A percentile compares a stretch with the other conserved stretches of the same genome.
phyloP scores from a whole-genome alignment of 64 coral and sea anemone species.

The Stichodactyla helianthus region DNA sequence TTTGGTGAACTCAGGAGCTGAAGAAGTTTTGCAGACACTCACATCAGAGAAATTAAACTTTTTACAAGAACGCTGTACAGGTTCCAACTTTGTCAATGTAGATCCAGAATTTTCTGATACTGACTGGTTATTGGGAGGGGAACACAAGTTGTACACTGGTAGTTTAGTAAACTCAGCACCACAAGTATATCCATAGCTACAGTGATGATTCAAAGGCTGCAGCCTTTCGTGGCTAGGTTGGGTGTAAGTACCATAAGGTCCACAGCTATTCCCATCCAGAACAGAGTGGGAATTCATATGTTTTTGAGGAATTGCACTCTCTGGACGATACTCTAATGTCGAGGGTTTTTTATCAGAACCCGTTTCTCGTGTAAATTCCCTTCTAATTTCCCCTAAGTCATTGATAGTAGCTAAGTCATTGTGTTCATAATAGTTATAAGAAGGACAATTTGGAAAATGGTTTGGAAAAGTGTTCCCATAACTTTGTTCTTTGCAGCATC shows the following conservation, averaged over 20 bases:
- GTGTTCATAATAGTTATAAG: background rate
- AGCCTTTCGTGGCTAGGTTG: background rate
- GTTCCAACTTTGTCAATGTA: conserved; percentile 1
- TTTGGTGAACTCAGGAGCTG: background rate
- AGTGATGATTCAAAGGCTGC: background rate
- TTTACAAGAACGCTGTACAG: background rate
- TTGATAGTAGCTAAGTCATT: background rate
- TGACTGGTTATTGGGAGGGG: background rate
- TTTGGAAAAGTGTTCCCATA: background rate
- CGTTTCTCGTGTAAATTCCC: background rate
- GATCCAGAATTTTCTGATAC: background rate
- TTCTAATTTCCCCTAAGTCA: background rate
- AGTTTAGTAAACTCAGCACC: background rate
- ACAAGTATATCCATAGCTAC: background rate
- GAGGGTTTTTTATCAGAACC: background rate
- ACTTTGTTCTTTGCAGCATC: background rate
- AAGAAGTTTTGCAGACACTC: background rate
- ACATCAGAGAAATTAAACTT: background rate
- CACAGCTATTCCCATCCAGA: background rate
- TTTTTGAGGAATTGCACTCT: background rate
- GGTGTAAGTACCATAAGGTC: background rate
- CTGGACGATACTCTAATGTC: background rate
- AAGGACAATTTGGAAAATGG: background rate
- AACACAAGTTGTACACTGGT: background rate
- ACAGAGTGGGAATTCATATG: background rate